phyloP scores from a whole-genome alignment of 2,888 invertebrate genomes.

The Diachrysia chrysitis region DNA sequence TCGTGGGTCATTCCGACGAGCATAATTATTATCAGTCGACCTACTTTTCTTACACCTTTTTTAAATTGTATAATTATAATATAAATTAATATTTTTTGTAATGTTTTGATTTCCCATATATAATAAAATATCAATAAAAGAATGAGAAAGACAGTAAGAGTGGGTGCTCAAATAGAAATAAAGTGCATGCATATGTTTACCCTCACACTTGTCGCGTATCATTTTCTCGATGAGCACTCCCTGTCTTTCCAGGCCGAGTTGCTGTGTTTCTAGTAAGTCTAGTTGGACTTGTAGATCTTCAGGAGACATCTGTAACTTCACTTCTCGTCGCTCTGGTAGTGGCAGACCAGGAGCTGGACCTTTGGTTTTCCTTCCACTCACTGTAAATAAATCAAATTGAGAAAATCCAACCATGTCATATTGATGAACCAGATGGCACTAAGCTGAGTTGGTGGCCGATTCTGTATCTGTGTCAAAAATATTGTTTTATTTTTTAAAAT shows the following conservation, averaged over 20 bases:
- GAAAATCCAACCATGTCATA: no score
- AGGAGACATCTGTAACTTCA: conserved; percentile 89
- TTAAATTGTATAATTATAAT: not conserved
- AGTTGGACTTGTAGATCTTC: conserved; percentile 92
- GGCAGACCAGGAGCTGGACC: conserved; percentile 95
- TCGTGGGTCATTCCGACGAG: not conserved
- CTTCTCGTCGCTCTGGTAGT: conserved; percentile 90
- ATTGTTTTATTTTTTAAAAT: no score
- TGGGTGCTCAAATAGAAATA: conserved; percentile 48
- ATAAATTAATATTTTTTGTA: no score
- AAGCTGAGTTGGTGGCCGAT: no score
- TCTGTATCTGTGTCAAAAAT: no score
- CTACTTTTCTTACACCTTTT: not conserved
- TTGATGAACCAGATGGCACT: no score
- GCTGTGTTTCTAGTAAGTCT: conserved; percentile 94
- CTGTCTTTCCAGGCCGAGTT: conserved; percentile 96
- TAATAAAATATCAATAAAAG: no score
- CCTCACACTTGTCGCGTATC: conserved; percentile 95
- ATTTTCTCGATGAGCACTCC: conserved; percentile 97
- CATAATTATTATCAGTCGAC: not conserved
- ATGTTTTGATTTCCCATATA: no score
- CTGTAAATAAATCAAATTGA: not conserved
- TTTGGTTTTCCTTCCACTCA: conserved; percentile 93
- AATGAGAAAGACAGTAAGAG: conserved; percentile 9
- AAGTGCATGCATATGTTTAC: conserved; percentile 78